Base-by-base conservation (phyloP, 2,797 vertebrate genomes). In the Premnoplex brunnescens region DNA sequence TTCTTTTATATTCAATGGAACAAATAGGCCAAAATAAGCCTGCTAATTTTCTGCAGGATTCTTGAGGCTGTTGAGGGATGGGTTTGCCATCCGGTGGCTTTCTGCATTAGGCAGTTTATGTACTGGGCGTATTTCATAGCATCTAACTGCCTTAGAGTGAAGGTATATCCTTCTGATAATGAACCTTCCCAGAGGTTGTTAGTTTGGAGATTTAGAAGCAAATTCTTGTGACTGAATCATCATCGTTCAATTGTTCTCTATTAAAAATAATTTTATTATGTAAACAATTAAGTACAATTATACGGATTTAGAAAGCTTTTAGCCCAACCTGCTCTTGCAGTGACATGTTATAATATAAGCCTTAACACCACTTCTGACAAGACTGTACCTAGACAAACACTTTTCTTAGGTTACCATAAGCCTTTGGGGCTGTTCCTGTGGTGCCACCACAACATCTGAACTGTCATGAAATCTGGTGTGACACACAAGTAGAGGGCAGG, bases 211-310 rank as follows among this genome's bases (percentile, higher is more conserved):
- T 94, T 92, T 95, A 95, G 89, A 87, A 85, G 69, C 34, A 79
- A 95, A 95, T 94, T 93, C 81, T 94, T 76, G 18, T 55, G 74
- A 80, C 85, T 96, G 94, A 96, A 96, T 97, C 93, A 96, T 91
- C 94, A 39, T 21, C 12, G 1, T 85, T 78, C 77, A 88, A 93
- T 95, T 96, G 90, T 92, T 95, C 90, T 60, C 76, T 91, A 91
- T 95, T 69, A 86, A 96, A 91, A 95, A 91, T 68, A 77, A 93
- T 91, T 96, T 96, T 81, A 94, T 95, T 95, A 91, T 89, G 74
- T 95, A 94, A 97, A 97, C 93, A 96, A 95, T 97, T 96, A 97
- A 95, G 84, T 80, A 77, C 27, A 66, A 97, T 97, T 97, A 96
- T 86, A 46, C n/a, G 89, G 96, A 96, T 95, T 96, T 95, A 95